Evolutionary conservation across 2,888 invertebrate genomes (phyloP).

Genomic region (Lasioglossum zephyrum): DNA sequence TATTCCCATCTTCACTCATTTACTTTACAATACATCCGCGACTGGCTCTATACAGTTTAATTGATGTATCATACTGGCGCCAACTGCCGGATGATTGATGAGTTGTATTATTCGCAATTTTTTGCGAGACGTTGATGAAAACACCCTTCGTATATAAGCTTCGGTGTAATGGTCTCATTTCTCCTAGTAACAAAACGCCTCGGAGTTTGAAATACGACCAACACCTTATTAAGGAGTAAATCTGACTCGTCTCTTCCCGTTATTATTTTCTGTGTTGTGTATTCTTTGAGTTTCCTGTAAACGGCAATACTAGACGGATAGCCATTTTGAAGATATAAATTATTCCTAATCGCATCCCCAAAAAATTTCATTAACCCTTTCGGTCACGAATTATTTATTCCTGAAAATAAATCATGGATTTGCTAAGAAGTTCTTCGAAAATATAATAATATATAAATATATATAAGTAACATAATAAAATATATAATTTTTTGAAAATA

Average conservation of each 20-base stretch:
- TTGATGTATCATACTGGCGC: conserved; percentile 55
- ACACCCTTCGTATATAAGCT: conserved; percentile 43
- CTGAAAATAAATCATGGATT: too few relatives aligned
- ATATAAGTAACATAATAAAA: too few relatives aligned
- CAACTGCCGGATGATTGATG: conserved; percentile 61
- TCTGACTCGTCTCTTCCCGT: conserved; percentile 37
- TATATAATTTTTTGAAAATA: too few relatives aligned
- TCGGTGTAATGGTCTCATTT: conserved; percentile 57
- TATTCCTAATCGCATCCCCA: neutral
- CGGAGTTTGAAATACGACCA: conserved; percentile 61
- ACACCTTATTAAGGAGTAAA: conserved; percentile 67
- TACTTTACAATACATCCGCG: neutral
- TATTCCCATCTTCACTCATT: conserved; percentile 17
- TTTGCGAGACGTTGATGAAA: conserved; percentile 64
- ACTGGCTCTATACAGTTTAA: conserved; percentile 52
- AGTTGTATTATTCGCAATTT: conserved; percentile 38
- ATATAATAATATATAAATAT: too few relatives aligned
- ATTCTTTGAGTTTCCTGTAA: neutral
- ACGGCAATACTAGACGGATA: neutral
- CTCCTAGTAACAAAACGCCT: conserved; percentile 61
- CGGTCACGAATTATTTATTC: too few relatives aligned
- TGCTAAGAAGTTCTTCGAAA: too few relatives aligned
- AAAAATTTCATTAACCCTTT: too few relatives aligned
- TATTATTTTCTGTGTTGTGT: conserved; percentile 44
- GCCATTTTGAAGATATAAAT: neutral